phyloP scores from a whole-genome alignment of 1,140 invertebrate genomes.

The Musca domestica region DNA sequence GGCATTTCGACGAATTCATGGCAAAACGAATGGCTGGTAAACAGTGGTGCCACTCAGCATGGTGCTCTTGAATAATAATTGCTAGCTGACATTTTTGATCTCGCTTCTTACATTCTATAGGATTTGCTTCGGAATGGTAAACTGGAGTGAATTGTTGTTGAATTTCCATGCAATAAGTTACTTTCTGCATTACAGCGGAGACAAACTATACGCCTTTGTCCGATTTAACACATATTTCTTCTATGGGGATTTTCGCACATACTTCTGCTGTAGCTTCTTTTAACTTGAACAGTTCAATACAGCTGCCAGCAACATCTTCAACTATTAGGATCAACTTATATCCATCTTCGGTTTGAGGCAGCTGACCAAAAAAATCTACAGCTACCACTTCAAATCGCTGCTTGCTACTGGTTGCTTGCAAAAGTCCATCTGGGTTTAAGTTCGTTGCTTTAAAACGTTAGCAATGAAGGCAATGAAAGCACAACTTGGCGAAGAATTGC shows the following conservation, averaged over 20 bases:
- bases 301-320: conserved; percentile 29
- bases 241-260: conserved; percentile 1
- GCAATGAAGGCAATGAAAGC: no score
- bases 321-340: conserved; percentile 34
- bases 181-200: conserved; percentile 33
- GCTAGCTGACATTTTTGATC: conserved; percentile 51
- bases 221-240: conserved; percentile 4
- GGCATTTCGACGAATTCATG: conserved; percentile 8
- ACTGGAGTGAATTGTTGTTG: conserved; percentile 47
- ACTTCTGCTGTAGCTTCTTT: conserved; percentile 7
- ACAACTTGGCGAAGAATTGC: no score
- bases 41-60: background rate
- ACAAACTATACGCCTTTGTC: conserved; percentile 27
- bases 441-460: no score
- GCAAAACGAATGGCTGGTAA: no score
- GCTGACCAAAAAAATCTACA: conserved; percentile 18
- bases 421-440: no score
- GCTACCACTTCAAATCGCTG: conserved; percentile 32
- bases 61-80: conserved; percentile 25
- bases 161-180: no score
- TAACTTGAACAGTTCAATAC: conserved; percentile 31
- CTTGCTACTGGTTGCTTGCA: no score
- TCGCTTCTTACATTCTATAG: conserved; percentile 50
- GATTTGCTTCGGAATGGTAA: conserved; percentile 51
- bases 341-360: background rate